A percentile compares a stretch with the other conserved stretches of the same genome.
Conservation (phyloP, 2,113 vertebrate species). For the Leucoraja erinaceus region DNA sequence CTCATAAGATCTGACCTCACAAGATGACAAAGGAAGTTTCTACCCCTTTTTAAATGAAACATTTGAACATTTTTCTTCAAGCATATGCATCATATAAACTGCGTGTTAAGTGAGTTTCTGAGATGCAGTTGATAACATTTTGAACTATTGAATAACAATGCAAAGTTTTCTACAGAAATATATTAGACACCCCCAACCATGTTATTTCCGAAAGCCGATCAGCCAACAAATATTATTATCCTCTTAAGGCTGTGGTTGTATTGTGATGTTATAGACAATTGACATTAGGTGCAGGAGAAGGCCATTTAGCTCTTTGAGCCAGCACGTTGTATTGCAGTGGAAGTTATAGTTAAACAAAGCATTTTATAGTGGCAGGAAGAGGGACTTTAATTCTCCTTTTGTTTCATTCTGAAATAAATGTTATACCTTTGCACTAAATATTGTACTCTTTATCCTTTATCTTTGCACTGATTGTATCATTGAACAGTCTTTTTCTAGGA, state of each 20-base stretch:
- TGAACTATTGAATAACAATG: not conserved
- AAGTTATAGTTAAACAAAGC: not conserved
- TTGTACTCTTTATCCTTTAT: no score
- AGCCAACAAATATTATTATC: not conserved
- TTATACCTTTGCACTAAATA: no score
- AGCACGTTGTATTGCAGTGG: not conserved
- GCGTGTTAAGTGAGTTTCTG: not conserved
- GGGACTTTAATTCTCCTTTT: not conserved
- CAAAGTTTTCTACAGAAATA: not conserved
- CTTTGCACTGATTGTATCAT: no score
- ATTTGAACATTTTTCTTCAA: not conserved
- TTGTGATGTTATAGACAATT: not conserved
- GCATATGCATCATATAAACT: not conserved
- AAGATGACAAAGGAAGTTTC: slow-evolving; percentile 24
- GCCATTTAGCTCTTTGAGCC: no score
- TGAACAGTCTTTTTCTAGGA: no score
- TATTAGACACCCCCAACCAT: not conserved
- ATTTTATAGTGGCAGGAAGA: not conserved
- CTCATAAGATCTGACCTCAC: slow-evolving; percentile 11
- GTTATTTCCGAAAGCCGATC: not conserved
- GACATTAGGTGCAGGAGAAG: not conserved
- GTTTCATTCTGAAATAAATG: not conserved
- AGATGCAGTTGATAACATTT: not conserved
- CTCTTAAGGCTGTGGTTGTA: not conserved
- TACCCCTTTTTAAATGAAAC: not conserved